Evolutionary conservation across 2,113 vertebrate species (phyloP), one percentile per base, ranked within the genome.

Genomic region (Gobiocypris rarus): DNA sequence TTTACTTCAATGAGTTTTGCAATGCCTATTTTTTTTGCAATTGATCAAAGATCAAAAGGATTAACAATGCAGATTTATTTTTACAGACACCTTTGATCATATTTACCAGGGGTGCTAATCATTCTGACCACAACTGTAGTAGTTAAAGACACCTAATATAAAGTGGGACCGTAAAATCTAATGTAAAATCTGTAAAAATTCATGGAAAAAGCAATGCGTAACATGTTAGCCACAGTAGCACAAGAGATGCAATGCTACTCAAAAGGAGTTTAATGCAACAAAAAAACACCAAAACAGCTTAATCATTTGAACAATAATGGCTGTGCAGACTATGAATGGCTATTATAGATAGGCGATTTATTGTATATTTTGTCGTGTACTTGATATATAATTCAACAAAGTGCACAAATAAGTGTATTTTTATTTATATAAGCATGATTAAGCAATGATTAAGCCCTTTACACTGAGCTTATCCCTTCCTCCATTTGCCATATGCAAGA

Each of bases 331-430:
- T 70, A 22, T 19, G 65, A 5, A 41, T 22, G 31, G 34, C 65
- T 11, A 70, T 38, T n/a, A n/a, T 69, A 38, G 34, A 41, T 1
- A 10, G 65, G 31, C 65, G 5, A 19, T n/a, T 38, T 31, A 69
- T 22, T 41, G 34, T 38, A 31, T 69, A 41, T 67, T 65, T 65
- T 34, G 7, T 67, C 19, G 28, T 67, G 7, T 9, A 34, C 17
- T 38, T 11, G 17, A 41, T 69, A 34, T 5, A 69, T 9, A 38
- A 69, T 70, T 70, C 65, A 69, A 41, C 65, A 69, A 69, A 69
- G 65, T 69, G 65, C 65, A 69, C 65, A 69, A 41, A 22, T 41
- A 69, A 41, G 34, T 38, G 63, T 41, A n/a, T 69, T 69, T 41
- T 69, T 41, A 22, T 11, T 69, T n/a, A 22, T 22, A 34, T 38